Evolutionary conservation across 1,140 invertebrate genomes (phyloP).

Genomic region (Manduca sexta): DNA sequence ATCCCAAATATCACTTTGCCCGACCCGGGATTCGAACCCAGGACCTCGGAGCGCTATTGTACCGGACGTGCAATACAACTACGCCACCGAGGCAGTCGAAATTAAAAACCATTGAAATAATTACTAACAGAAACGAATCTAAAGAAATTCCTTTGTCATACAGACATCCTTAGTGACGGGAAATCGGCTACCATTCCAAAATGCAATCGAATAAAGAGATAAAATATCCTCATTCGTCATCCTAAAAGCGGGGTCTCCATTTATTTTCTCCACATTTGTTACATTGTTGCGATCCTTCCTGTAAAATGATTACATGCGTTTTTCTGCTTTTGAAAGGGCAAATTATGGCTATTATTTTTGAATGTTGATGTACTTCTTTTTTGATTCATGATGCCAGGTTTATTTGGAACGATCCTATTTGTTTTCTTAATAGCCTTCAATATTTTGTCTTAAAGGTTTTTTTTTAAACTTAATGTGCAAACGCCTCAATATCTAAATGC

Average conservation of each 20-base stretch:
- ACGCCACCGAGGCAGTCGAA: too few relatives aligned
- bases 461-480: too few relatives aligned
- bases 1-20: too few relatives aligned
- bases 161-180: too few relatives aligned
- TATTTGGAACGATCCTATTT: not conserved
- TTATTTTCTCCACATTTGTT: conserved; percentile 4
- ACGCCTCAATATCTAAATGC: too few relatives aligned
- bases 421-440: not conserved
- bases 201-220: conserved; percentile 2
- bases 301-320: conserved; percentile 1
- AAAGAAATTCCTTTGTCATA: too few relatives aligned
- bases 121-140: too few relatives aligned
- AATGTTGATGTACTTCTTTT: not conserved
- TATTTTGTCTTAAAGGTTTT: not conserved
- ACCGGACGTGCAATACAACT: too few relatives aligned
- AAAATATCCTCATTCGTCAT: conserved; percentile 4
- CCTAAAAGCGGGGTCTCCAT: not conserved
- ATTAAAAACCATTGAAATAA: too few relatives aligned
- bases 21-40: too few relatives aligned
- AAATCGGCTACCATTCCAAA: too few relatives aligned
- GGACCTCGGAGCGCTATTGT: too few relatives aligned
- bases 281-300: conserved; percentile 4
- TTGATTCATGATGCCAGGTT: not conserved
- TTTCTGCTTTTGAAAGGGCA: not conserved
- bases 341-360: not conserved